Evolutionary conservation across 2,888 invertebrate genomes (phyloP).

Genomic region (Drosophila kanekoi): DNA sequence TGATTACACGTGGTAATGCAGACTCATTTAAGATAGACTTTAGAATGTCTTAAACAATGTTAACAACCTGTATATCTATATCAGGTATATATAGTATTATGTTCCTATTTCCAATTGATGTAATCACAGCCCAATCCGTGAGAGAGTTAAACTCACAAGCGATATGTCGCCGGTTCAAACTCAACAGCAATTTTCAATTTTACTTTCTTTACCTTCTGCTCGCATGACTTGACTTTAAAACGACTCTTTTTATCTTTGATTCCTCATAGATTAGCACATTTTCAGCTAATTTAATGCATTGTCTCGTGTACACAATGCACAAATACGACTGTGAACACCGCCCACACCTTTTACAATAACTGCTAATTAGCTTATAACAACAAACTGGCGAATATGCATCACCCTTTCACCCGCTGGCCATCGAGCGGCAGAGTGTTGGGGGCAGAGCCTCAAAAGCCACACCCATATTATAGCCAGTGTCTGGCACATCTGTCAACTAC

Average conservation of each 20-base stretch:
- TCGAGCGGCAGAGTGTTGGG: slow-evolving; percentile 14
- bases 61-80: too few relatives aligned
- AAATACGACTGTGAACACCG: slow-evolving; percentile 3
- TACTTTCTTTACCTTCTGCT: neutral
- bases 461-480: slow-evolving; percentile 44
- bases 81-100: too few relatives aligned
- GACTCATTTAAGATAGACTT: neutral
- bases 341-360: slow-evolving; percentile 38
- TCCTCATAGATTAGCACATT: slow-evolving; percentile 26
- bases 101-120: too few relatives aligned
- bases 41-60: slow-evolving; percentile 8
- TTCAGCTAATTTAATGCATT: neutral
- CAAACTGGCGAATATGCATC: neutral
- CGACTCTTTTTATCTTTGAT: slow-evolving; percentile 13
- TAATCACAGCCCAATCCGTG: too few relatives aligned
- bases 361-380: slow-evolving; percentile 48
- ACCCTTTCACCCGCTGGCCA: neutral
- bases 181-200: too few relatives aligned
- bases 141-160: too few relatives aligned
- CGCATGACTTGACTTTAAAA: slow-evolving; percentile 1
- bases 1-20: slow-evolving; percentile 4
- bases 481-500: slow-evolving; percentile 26
- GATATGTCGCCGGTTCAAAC: too few relatives aligned
- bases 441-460: slow-evolving; percentile 42
- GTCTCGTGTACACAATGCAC: slow-evolving; percentile 13